Evolutionary conservation across 2,113 vertebrate species (phyloP).

Genomic region (Rissa tridactyla): DNA sequence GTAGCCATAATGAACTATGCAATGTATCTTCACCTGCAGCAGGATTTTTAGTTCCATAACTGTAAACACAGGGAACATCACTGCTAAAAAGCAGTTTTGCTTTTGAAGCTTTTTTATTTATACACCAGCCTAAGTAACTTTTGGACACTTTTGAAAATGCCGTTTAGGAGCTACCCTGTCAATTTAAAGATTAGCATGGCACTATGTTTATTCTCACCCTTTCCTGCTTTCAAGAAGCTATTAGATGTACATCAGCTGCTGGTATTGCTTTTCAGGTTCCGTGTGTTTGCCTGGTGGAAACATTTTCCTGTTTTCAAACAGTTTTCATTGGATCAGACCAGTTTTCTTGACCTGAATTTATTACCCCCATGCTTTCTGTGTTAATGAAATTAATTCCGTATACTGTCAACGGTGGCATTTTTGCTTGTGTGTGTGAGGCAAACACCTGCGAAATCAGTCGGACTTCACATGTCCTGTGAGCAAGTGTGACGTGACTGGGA

Average conservation of each 20-base stretch:
- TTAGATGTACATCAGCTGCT: not conserved
- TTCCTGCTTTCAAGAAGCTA: not conserved
- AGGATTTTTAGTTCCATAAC: not conserved
- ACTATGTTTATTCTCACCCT: not conserved
- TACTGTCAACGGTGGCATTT: not conserved
- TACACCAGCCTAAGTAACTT: not conserved
- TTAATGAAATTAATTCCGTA: not conserved
- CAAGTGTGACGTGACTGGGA: not conserved
- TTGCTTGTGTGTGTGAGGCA: not conserved
- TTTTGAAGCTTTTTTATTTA: not conserved
- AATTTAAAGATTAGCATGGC: not conserved
- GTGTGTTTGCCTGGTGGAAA: not conserved
- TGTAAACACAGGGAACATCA: not conserved
- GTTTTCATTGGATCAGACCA: not conserved
- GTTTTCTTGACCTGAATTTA: not conserved
- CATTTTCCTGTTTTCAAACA: not conserved
- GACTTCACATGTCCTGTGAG: fast-evolving
- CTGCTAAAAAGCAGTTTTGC: not conserved
- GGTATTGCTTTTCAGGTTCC: not conserved
- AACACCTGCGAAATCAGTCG: fast-evolving
- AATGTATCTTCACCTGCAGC: not conserved
- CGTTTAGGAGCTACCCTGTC: not conserved
- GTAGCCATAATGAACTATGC: not conserved
- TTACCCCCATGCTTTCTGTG: not conserved
- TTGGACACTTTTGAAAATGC: not conserved